Conservation (phyloP, 2,888 invertebrate genomes). For the Sylvicola fuscatus region DNA sequence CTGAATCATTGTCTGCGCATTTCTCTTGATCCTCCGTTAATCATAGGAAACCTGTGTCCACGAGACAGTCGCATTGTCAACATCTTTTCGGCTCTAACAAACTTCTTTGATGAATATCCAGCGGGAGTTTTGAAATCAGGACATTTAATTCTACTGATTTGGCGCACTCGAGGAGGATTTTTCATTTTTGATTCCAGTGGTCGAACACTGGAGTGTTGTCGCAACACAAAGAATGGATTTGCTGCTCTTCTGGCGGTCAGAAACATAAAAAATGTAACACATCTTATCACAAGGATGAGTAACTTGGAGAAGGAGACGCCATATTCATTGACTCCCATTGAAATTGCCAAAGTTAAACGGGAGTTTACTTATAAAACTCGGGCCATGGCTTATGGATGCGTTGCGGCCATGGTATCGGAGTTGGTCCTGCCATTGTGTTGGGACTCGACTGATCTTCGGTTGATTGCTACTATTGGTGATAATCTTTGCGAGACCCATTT, state of each 20-base stretch:
- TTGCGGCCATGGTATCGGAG: no score
- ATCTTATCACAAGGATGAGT: background rate
- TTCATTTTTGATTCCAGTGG: background rate
- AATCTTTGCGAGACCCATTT: no score
- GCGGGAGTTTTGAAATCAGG: background rate
- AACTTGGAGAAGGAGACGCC: background rate
- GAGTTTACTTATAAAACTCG: no score
- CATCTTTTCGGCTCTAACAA: background rate
- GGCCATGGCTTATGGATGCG: no score
- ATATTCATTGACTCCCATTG: no score
- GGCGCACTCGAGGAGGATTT: background rate
- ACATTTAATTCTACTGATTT: background rate
- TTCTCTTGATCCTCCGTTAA: background rate
- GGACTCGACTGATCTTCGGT: no score
- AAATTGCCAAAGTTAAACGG: no score
- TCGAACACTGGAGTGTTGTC: background rate
- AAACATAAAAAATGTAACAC: background rate
- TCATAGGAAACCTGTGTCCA: background rate
- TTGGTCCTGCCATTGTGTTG: no score
- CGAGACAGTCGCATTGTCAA: background rate
- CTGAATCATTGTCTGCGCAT: no score
- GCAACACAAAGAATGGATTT: background rate
- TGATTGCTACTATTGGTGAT: background rate
- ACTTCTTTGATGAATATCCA: background rate
- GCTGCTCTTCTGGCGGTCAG: background rate